Evolutionary conservation across 2,888 invertebrate species (phyloP).

Genomic region (Ypsolopha sequella): DNA sequence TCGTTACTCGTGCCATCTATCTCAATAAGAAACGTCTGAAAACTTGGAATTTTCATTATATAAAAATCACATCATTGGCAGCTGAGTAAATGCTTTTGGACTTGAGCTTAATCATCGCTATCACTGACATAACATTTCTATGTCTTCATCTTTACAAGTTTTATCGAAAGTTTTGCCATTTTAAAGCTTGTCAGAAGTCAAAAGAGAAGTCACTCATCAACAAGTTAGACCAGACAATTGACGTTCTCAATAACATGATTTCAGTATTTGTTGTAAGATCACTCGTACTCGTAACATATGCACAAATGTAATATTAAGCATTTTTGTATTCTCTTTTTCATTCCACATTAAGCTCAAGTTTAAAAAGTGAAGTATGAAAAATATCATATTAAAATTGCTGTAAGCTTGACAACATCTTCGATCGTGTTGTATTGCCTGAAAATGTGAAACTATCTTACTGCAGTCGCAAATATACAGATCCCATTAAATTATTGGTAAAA

Average conservation of each 20-base stretch:
- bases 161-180: not conserved
- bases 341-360: conserved; percentile 33
- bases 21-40: not conserved
- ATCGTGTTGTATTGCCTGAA: conserved; percentile 17
- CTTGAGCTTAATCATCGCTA: conserved; percentile 28
- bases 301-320: no score
- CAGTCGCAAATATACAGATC: conserved; percentile 22
- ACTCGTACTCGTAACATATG: no score
- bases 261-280: no score
- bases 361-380: conserved; percentile 20
- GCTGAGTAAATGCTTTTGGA: conserved; percentile 44
- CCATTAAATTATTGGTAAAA: not conserved
- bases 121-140: conserved; percentile 1
- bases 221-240: no score
- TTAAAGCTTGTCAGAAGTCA: not conserved
- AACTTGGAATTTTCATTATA: not conserved
- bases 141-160: conserved; percentile 9
- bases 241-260: no score
- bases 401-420: conserved; percentile 21
- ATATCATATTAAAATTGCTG: conserved; percentile 18
- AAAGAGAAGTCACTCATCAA: no score
- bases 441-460: conserved; percentile 10
- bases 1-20: not conserved
- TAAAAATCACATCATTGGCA: conserved; percentile 35
- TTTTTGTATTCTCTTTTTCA: no score